Evolutionary conservation across 1,140 invertebrate species (phyloP).

Genomic region (Drosophila pandora): DNA sequence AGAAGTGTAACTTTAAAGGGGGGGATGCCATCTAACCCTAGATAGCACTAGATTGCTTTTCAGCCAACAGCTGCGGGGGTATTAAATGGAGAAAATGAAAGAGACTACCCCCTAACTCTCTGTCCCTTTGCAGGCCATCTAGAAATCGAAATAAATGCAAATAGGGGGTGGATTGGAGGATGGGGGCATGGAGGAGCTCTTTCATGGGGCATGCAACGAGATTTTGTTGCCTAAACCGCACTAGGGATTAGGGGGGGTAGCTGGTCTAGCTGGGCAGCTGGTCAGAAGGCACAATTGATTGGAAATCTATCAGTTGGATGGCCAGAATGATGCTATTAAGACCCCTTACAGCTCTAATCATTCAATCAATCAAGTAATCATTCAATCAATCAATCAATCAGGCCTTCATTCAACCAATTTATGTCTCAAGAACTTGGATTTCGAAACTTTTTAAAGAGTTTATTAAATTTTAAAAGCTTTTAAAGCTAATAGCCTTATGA

Average conservation of each 20-base stretch:
- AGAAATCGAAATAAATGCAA: constrained; percentile 73
- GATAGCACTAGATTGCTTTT: constrained; percentile 71
- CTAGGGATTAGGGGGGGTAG: background rate
- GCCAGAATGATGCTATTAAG: background rate
- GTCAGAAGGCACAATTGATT: background rate
- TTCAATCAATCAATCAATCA: too few species aligned
- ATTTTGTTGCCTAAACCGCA: constrained; percentile 4
- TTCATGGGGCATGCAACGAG: constrained; percentile 8
- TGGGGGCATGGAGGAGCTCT: background rate
- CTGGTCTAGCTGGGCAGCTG: background rate
- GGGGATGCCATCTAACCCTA: too few species aligned
- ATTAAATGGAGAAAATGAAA: background rate
- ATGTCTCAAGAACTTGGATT: too few species aligned
- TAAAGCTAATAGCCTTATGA: too few species aligned
- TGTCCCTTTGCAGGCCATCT: too few species aligned
- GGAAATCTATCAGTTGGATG: background rate
- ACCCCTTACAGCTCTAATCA: background rate
- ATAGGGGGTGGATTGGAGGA: background rate
- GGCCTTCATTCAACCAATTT: too few species aligned
- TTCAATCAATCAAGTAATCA: background rate
- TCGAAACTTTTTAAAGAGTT: too few species aligned
- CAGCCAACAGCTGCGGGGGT: constrained; percentile 9
- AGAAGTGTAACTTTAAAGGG: constrained; percentile 28
- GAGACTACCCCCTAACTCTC: too few species aligned
- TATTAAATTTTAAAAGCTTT: too few species aligned